Percentiles rank a stretch among this genome's conserved stretches.
phyloP scores from a whole-genome alignment of 2,113 vertebrate genomes.

The Potamarius usumacintae region DNA sequence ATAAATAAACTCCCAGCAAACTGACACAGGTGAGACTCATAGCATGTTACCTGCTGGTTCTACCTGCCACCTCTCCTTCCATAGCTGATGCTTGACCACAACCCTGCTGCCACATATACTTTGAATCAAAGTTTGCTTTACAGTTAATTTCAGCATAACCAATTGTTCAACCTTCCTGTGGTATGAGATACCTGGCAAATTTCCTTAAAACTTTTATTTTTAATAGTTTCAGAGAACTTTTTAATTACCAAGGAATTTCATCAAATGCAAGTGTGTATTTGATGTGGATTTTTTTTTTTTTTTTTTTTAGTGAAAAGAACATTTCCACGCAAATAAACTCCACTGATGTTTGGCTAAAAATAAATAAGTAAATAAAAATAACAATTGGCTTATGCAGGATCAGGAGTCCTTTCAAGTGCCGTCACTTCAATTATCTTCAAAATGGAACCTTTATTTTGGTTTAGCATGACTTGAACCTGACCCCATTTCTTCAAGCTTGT shows the following conservation, averaged over 20 bases:
- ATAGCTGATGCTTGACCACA: too few species aligned
- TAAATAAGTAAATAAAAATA: constrained; percentile 57
- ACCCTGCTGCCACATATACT: too few species aligned
- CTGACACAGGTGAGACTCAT: too few species aligned
- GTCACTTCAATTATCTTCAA: constrained; percentile 74
- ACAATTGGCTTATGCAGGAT: constrained; percentile 61
- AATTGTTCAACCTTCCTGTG: constrained; percentile 46
- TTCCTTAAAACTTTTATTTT: constrained; percentile 59
- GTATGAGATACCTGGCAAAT: constrained; percentile 49
- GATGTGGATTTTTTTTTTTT: constrained; percentile 59
- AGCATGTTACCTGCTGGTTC: too few species aligned
- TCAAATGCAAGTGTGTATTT: constrained; percentile 59
- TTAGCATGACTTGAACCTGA: constrained; percentile 70
- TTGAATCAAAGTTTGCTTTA: constrained; percentile 14
- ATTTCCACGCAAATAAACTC: constrained; percentile 65
- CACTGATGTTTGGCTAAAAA: constrained; percentile 46
- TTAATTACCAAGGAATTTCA: constrained; percentile 65
- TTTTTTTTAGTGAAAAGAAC: constrained; percentile 60
- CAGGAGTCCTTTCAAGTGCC: constrained; percentile 68
- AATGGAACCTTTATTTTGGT: constrained; percentile 72
- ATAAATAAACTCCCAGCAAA: too few species aligned
- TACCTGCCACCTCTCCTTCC: too few species aligned
- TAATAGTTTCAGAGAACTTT: constrained; percentile 65
- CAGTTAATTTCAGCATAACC: constrained; percentile 34
- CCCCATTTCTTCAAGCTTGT: constrained; percentile 72